Base-by-base conservation (phyloP, 1,140 invertebrate genomes). In the Tetramorium alpestre region DNA sequence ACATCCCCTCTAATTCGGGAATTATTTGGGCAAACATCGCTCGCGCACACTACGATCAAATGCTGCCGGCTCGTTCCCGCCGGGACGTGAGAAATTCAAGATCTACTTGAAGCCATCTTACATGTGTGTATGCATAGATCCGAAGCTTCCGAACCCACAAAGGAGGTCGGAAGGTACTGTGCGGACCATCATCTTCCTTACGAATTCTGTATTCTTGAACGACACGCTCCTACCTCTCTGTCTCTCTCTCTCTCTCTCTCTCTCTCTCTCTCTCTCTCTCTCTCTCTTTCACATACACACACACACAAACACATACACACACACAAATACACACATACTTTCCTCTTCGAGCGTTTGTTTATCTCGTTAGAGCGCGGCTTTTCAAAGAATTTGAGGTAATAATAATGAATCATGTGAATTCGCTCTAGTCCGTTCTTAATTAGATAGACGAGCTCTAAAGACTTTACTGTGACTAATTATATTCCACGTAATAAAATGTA, bases 11-110 rank as follows among this genome's bases (percentile, higher is more conserved):
- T 90, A 90, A 90, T 88, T 88, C 87, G 87, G 85, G 85, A 88
- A 90, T 90, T 90, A 90, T 87, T 90, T 90, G 78, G 77, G 73
- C 75, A 90, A 90, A 90, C 85, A 90, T 64, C 81, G 86, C 76
- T 88, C 60, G 49, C 38, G 33, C 22, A 80, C 67, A 72, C 67
- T 33, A 65, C 41, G 54, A 87, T 82, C 70, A 80, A 87, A 87
- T 80, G 78, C 60, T 76, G 78, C 41, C 72, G 85, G 65, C 70
- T 87, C 76, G 49, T 85, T 87, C 58, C 62, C 69, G 85, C 54
- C 49, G 86, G 70, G 80, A 87, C 88, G 87, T 88, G 88, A 72
- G 88, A 89, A 89, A 87, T 87, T 67, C 78, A 86, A 65, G 69
- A 76, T 22, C 38, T 47, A 67, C 70, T 58, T 54, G 80, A 65